Base-by-base conservation (phyloP, 2,888 invertebrate species). In the Tenodera sinensis region DNA sequence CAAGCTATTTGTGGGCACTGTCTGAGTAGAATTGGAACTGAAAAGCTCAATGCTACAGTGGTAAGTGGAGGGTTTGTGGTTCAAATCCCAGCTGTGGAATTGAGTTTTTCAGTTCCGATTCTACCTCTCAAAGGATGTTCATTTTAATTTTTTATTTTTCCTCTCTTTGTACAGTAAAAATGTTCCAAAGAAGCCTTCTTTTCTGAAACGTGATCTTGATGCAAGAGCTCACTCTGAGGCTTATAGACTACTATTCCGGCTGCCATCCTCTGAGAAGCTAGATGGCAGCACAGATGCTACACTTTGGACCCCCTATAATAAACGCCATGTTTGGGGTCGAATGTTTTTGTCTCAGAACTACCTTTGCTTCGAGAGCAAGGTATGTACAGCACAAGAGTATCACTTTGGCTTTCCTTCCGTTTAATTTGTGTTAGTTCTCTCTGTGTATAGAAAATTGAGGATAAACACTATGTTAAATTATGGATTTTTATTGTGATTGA, bases 261-360 rank as follows among this genome's bases (percentile, higher is more conserved):
- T 99, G 91, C 99, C 99, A 0, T 95, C 96, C 90, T 95, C 94
- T 47, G 99, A 99, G 94, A 98, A 98, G 93, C 94, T 99, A 90
- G 99, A 99, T 93, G 99, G 99, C 0, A 97, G 97, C 84, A 97
- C 98, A 88, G 97, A 98, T 92, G 98, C 98, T 92, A 96, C 97
- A 15, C 94, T 99, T 89, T 98, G 98, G 97, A 98, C 99, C 2
- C 99, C 99, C 0, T 99, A 98, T 93, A 97, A 98, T 92, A 98
- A 98, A 93, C 96, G 96, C 91, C 97, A 97, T 92, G 97, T 97
- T 89, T 96, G 96, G 94, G 99, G 99, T 27, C 95, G 96, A 91
- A 94, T 99, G 92, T 99, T 97, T 93, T 94, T 99, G 87, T 99
- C 99, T 0, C 97, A 97, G 92, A 98, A 98, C 94, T 99, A 98